Evolutionary conservation across 2,797 vertebrate genomes (phyloP), one percentile per base, ranked within the genome.

Genomic region (Clamator glandarius): DNA sequence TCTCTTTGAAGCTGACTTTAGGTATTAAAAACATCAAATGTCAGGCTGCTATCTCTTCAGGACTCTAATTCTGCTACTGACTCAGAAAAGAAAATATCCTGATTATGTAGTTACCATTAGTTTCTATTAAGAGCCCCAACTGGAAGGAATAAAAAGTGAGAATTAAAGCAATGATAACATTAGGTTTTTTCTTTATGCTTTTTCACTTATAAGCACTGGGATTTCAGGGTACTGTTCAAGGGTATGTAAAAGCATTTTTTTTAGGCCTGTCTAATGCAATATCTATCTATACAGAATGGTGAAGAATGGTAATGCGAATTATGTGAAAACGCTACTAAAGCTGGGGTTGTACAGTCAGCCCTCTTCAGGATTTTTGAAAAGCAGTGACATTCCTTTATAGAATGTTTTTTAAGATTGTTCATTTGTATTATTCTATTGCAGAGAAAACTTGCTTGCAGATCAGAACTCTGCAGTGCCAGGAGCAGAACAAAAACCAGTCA

Each of bases 111-210:
- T 70, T 93, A 33, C 48, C 41, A 28, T 67, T 73, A 70, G 23
- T 78, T 93, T 92, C 59, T 87, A 46, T 89, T 87, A 87, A 82
- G 74, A 82, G 36, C n/a, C 29, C n/a, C 3, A 2, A 42, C 33
- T 69, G 0, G 1, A 84, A 93, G 52, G 83, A 90, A 89, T 44
- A 89, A 90, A 94, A 44, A 55, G 52, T 17, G 58, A 89, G 77
- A 95, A 90, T 92, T 94, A 95, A 93, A 90, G 67, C 59, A 82
- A 67, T 58, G 44, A 77, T 39, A 92, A 81, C 52, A 68, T 79
- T 89, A 84, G 86, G 23, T 29, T 94, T 92, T 93, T 94, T 13
- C 52, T 87, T 82, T 89, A 36, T 90, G 63, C 29, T 68, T 84
- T 95, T 91, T 84, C 70, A 84, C 48, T 92, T 86, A 73, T 8